phyloP scores from a whole-genome alignment of 2,797 vertebrate genomes.

The Pelochelys cantorii region DNA sequence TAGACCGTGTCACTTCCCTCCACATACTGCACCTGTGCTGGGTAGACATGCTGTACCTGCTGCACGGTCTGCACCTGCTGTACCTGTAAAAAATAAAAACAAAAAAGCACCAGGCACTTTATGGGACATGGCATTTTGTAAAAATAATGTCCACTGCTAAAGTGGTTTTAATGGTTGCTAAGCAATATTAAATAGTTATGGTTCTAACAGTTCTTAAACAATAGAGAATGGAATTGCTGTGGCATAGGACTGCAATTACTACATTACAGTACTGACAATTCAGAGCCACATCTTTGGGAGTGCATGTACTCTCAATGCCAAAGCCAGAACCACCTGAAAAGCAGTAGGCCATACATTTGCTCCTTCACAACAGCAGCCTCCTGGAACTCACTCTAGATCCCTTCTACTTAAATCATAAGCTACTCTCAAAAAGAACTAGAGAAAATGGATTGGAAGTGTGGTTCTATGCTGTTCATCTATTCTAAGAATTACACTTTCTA shows the following conservation, averaged over 20 bases:
- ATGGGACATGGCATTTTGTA: background rate
- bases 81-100: constrained; percentile 76
- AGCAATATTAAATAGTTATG: background rate
- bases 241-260: background rate
- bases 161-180: background rate
- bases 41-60: constrained; percentile 87
- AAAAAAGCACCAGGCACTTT: constrained; percentile 31
- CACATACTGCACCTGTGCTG: constrained; percentile 87
- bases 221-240: background rate
- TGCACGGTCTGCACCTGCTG: constrained; percentile 86
- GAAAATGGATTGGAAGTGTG: background rate
- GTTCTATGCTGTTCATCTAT: background rate
- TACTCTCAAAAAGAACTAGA: background rate
- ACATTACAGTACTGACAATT: background rate
- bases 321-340: background rate
- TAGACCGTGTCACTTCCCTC: constrained; percentile 87
- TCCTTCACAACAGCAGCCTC: background rate
- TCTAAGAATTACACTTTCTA: background rate
- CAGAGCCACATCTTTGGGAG: rapidly evolving
- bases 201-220: background rate
- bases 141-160: background rate
- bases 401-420: background rate
- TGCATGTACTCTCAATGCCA: rapidly evolving
- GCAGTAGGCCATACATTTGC: background rate
- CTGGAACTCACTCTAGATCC: background rate